Evolutionary conservation across 2,113 vertebrate genomes (phyloP).

Genomic region (Gadus macrocephalus): DNA sequence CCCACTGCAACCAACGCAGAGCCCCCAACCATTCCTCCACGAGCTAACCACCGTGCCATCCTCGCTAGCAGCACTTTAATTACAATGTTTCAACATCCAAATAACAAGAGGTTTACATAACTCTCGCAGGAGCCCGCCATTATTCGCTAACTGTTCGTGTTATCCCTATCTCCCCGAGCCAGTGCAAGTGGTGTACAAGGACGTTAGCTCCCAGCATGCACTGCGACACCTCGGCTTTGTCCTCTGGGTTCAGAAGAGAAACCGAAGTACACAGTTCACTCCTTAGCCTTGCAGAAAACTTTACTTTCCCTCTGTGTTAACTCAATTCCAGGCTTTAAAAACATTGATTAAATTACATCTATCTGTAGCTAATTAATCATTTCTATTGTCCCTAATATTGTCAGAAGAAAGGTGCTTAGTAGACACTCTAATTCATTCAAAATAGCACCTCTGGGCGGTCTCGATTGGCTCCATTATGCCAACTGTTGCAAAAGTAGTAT

Average conservation of each 20-base stretch:
- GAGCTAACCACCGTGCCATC: slow-evolving; percentile 35
- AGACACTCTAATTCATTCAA: slow-evolving; percentile 63
- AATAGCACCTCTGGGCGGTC: slow-evolving; percentile 37
- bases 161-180: slow-evolving; percentile 13
- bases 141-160: slow-evolving; percentile 50
- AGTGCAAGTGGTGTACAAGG: slow-evolving; percentile 22
- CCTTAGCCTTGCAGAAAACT: slow-evolving; percentile 38
- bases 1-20: neutral
- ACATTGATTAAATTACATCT: slow-evolving; percentile 53
- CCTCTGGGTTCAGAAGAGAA: slow-evolving; percentile 34
- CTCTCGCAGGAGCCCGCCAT: slow-evolving; percentile 40
- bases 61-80: slow-evolving; percentile 53
- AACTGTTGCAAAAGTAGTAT: slow-evolving; percentile 50
- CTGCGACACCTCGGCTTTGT: neutral
- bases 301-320: slow-evolving; percentile 12
- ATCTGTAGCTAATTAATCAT: slow-evolving; percentile 62
- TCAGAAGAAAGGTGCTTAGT: slow-evolving; percentile 67
- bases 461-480: slow-evolving; percentile 54
- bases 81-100: slow-evolving; percentile 49
- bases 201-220: slow-evolving; percentile 44
- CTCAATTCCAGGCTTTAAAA: slow-evolving; percentile 38
- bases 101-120: slow-evolving; percentile 57
- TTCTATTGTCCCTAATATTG: slow-evolving; percentile 62
- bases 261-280: slow-evolving; percentile 49
- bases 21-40: slow-evolving; percentile 27